Base-by-base conservation (phyloP, 2,888 invertebrate species). In the Scaptomyza flava region DNA sequence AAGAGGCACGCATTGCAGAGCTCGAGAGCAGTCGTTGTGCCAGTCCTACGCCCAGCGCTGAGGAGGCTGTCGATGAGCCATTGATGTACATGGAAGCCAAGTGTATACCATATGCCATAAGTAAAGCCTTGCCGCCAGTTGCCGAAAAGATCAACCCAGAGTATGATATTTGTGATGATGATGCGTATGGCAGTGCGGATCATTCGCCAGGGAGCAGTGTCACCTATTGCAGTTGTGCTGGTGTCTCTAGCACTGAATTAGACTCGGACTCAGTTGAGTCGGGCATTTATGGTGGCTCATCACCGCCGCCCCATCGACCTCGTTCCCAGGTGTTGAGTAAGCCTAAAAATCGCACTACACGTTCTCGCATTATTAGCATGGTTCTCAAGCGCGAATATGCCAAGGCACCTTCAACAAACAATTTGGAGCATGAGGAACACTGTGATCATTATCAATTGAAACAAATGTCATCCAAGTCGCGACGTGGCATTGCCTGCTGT, bases 321-420 rank as follows among this genome's bases (percentile, higher is more conserved):
- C 77, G 79, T 0, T 77, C 85, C 0, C 65, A 76, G 46, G 59
- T 76, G 5, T 60, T 72, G 6, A 72, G 68, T 5, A 76, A 76
- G 38, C 71, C 80, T 0, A 89, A 83, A 48, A 43, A 61, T 0
- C 72, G 76, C 11, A 66, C 81, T 5, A 75, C 80, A 11, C 76
- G 87, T 14, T 88, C 89, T 1, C 87, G 89, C 46, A 82, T 90
- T 17, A 80, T 91, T 30, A 83, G 78, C 33, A 70, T 90, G 74
- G 76, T 89, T 0, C 61, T 87, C 3, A 91, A 90, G 46, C 77
- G 81, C 11, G 81, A 89, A 6, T 79, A 77, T 17, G 57, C 71
- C 43, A 75, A 79, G 50, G 47, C 68, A 1, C 57, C 72, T 0
- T 47, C 66, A 0, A 30, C 41, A 0, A 68, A 79, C 4, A 9